Conservation (phyloP, 2,113 vertebrate species). For the Lates calcarifer region DNA sequence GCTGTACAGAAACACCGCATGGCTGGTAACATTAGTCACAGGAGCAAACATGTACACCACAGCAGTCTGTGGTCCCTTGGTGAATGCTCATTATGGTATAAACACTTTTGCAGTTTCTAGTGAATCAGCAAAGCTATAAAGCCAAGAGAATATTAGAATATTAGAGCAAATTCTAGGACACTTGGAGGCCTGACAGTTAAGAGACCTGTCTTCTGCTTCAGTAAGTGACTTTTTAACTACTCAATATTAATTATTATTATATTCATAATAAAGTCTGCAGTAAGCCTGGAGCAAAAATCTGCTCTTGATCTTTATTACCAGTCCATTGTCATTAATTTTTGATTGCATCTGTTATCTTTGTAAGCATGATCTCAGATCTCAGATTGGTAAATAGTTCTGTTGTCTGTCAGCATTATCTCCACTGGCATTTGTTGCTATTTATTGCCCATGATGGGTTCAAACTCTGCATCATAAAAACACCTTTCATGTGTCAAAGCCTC, state of each 20-base stretch:
- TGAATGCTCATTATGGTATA: not conserved
- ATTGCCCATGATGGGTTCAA: constrained; percentile 48
- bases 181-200: not conserved
- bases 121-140: not conserved
- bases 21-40: constrained; percentile 39
- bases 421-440: not conserved
- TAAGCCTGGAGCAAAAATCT: too few species aligned
- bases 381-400: not conserved
- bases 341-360: constrained; percentile 8
- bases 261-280: too few species aligned
- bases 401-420: not conserved
- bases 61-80: not conserved
- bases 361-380: not conserved
- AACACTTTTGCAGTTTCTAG: not conserved
- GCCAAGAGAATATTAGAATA: not conserved
- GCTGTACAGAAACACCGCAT: constrained; percentile 22
- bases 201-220: constrained; percentile 20
- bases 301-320: not conserved
- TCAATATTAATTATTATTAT: not conserved
- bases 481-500: not conserved
- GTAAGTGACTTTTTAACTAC: constrained; percentile 27
- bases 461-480: constrained; percentile 59
- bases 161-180: not conserved
- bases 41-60: constrained; percentile 14
- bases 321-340: not conserved